Conservation (phyloP, 1,140 invertebrate species). For the Stegodyphus mimosarum region DNA sequence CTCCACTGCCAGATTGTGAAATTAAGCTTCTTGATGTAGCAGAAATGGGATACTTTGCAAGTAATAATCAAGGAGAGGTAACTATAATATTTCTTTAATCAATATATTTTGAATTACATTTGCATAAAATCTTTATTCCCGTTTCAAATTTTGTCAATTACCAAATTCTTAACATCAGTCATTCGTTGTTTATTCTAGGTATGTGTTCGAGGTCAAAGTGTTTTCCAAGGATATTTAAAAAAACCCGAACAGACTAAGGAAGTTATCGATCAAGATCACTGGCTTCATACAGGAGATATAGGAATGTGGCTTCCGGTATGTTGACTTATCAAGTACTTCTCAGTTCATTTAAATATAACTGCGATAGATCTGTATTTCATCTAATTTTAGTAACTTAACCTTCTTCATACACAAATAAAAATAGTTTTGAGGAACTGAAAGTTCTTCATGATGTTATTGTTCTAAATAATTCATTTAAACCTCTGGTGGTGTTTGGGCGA, state of each 20-base stretch:
- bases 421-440: no score
- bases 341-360: background rate
- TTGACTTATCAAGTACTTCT: background rate
- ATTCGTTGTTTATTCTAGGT: constrained; percentile 69
- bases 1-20: constrained; percentile 91
- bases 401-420: no score
- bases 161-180: background rate
- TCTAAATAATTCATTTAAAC: no score
- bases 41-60: constrained; percentile 97
- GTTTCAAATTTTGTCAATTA: background rate
- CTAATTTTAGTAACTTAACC: background rate
- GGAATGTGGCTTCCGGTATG: constrained; percentile 78
- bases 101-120: no score
- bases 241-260: constrained; percentile 88
- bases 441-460: no score
- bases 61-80: constrained; percentile 81
- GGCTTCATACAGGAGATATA: constrained; percentile 96
- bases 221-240: constrained; percentile 84
- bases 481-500: no score
- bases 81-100: background rate
- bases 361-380: background rate
- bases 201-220: constrained; percentile 68
- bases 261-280: constrained; percentile 86
- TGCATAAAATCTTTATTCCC: no score
- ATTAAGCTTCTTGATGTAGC: constrained; percentile 95